phyloP scores from a whole-genome alignment of 2,888 invertebrate genomes.

The Epinotia bilunana region DNA sequence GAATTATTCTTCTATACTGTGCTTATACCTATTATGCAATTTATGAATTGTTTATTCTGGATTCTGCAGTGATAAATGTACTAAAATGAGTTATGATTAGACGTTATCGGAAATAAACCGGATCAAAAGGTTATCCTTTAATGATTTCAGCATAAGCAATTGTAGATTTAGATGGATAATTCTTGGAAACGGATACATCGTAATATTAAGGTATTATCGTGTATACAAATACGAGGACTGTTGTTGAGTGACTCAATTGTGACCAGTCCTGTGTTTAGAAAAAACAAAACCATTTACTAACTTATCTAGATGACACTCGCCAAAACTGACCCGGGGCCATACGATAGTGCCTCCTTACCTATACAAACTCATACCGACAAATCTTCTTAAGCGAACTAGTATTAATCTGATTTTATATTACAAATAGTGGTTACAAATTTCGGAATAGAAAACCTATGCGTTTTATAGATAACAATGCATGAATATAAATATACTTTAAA shows the following conservation, averaged over 20 bases:
- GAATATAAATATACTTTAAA: not conserved
- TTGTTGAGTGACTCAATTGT: too few species aligned
- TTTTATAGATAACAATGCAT: too few species aligned
- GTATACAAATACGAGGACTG: too few species aligned
- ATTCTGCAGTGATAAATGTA: constrained; percentile 15
- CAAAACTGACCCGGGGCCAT: too few species aligned
- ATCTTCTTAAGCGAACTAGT: not conserved
- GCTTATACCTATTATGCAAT: constrained; percentile 15
- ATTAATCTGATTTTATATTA: not conserved
- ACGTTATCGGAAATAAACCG: constrained; percentile 16
- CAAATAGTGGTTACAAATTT: not conserved
- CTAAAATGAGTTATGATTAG: constrained; percentile 15
- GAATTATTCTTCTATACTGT: too few species aligned
- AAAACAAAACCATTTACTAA: too few species aligned
- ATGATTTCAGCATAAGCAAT: constrained; percentile 1
- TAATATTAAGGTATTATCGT: too few species aligned
- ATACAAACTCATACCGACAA: too few species aligned
- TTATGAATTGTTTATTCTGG: constrained; percentile 1
- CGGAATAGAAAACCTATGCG: not conserved
- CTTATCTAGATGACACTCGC: too few species aligned
- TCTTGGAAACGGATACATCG: too few species aligned
- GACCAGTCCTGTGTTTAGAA: too few species aligned
- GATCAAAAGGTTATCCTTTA: constrained; percentile 13
- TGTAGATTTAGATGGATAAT: not conserved
- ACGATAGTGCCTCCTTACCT: too few species aligned